phyloP scores from a whole-genome alignment of 2,797 vertebrate genomes.

The Molossus alvarezi region DNA sequence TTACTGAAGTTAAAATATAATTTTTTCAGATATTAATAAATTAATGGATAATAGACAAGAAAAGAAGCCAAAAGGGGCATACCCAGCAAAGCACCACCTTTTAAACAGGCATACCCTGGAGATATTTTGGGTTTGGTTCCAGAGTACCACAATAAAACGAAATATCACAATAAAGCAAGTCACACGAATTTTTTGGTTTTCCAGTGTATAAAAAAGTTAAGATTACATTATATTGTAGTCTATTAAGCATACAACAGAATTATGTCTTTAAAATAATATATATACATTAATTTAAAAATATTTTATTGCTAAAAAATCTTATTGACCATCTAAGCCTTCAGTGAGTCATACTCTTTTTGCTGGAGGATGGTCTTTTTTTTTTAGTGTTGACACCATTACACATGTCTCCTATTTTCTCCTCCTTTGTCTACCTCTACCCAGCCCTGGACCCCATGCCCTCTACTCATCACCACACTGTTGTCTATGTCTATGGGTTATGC shows the following conservation, averaged over 20 bases:
- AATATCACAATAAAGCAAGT: not conserved
- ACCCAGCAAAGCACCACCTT: not conserved
- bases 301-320: not conserved
- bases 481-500: too few species aligned
- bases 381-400: not conserved
- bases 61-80: constrained; percentile 16
- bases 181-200: not conserved
- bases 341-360: not conserved
- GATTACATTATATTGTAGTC: not conserved
- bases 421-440: not conserved
- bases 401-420: not conserved
- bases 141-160: not conserved
- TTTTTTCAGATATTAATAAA: constrained; percentile 10
- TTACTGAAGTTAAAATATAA: constrained; percentile 59
- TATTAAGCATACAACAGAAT: not conserved
- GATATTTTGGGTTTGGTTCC: not conserved
- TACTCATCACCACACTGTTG: not conserved
- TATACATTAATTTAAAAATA: not conserved
- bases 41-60: not conserved
- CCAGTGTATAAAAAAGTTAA: not conserved
- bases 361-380: not conserved
- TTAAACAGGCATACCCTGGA: not conserved
- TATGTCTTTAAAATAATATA: not conserved
- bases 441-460: not conserved
- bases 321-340: not conserved